Conservation (phyloP, 2,113 vertebrate species). For the Alligator sinensis region DNA sequence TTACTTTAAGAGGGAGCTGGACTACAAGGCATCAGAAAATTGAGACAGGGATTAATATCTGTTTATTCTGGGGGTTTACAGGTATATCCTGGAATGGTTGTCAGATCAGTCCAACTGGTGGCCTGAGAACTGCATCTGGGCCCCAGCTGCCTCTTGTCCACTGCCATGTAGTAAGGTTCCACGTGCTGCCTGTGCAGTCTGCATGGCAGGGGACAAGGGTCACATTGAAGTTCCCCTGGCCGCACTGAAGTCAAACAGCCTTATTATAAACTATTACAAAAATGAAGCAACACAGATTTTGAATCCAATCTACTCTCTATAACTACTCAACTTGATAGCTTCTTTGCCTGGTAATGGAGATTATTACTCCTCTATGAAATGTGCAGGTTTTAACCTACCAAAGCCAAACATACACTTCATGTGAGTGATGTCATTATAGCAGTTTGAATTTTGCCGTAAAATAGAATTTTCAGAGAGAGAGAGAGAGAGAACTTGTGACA, state of each 20-base stretch:
- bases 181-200: too few species aligned
- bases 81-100: not conserved
- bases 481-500: not conserved
- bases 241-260: too few species aligned
- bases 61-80: not conserved
- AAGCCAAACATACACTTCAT: not conserved
- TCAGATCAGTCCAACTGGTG: too few species aligned
- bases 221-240: too few species aligned
- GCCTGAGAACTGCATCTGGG: too few species aligned
- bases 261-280: not conserved
- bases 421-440: not conserved
- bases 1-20: not conserved
- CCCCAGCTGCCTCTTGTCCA: too few species aligned
- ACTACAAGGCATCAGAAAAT: not conserved
- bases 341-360: not conserved
- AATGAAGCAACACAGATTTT: fast-evolving
- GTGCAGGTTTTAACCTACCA: not conserved
- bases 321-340: not conserved
- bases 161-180: too few species aligned
- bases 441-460: not conserved
- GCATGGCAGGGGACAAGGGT: too few species aligned
- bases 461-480: not conserved
- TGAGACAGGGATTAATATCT: too few species aligned
- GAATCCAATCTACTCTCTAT: not conserved
- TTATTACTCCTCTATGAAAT: not conserved